Base-by-base conservation (phyloP, 2,797 vertebrate species). In the Carcharodon carcharias region DNA sequence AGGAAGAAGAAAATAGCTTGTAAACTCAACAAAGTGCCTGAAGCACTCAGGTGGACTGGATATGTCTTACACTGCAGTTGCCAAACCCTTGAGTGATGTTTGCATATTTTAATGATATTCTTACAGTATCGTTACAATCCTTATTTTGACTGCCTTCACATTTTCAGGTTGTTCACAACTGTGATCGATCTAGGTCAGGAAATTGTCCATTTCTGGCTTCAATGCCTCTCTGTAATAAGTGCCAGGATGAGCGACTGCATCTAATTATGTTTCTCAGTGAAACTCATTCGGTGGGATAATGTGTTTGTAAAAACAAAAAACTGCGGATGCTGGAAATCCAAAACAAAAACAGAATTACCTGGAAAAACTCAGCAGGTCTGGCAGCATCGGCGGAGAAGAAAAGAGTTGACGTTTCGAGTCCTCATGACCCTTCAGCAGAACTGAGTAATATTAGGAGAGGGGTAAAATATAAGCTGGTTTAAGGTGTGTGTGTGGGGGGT, bases 101-200 rank as follows among this genome's bases (percentile, higher is more conserved):
- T 91, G 88, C 56, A 91, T 91, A 91, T 93, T 93, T 92, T 92
- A 92, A 65, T 65, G 18, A 65, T 67, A 40, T 65, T 93, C 23
- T 93, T 65, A n/a, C 14, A 40, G 45, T 9, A 93, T 65, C 7
- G 26, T 93, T 63, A 65, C 18, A 93, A 65, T 45, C 21, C 91
- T 16, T 91, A 61, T 58, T 93, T 93, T 93, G 45, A n/a, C 61
- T 93, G 61, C n/a, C 35, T 40, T 93, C n/a, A 93, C n/a, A 45
- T 93, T 93, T 91, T 2, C 61, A 23, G 5, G n/a, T 35, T 26
- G 63, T 23, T 93, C 91, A 65, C 2, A 93, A 63, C 63, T 93
- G 6, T 40, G 61, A 65, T 16, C 14, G 6, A 67, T 93, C 61
- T 65, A 93, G 61, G 91, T 93, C 91, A 93, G 91, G n/a, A 93